Percentiles rank a stretch among this genome's conserved stretches.
Conservation (phyloP, 2,888 invertebrate species). For the Onthophagus sagittarius region DNA sequence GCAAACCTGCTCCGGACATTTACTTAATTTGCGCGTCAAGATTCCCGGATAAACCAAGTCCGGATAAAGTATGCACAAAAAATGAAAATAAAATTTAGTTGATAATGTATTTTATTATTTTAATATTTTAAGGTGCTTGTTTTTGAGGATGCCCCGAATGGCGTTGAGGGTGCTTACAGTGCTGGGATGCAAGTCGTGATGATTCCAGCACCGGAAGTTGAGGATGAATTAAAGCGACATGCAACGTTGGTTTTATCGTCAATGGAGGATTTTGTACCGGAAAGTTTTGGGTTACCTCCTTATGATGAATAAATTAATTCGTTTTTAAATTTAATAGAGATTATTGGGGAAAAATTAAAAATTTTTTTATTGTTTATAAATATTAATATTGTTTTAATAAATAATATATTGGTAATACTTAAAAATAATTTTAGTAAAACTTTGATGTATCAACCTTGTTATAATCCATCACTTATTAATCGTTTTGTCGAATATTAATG, state of each 20-base stretch:
- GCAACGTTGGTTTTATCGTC: slow-evolving; percentile 55
- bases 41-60: slow-evolving; percentile 54
- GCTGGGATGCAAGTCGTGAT: slow-evolving; percentile 62
- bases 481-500: no score
- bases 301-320: not conserved
- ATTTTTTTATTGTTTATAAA: no score
- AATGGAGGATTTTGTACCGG: slow-evolving; percentile 59
- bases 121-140: slow-evolving; percentile 52
- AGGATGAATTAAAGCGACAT: slow-evolving; percentile 41
- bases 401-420: no score
- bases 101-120: not conserved
- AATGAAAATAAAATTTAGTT: not conserved
- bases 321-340: no score
- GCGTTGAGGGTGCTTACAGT: slow-evolving; percentile 56
- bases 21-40: slow-evolving; percentile 63
- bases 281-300: slow-evolving; percentile 58
- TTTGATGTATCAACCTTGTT: no score
- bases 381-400: no score
- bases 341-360: no score
- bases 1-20: slow-evolving; percentile 70
- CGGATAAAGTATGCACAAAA: slow-evolving; percentile 29
- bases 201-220: slow-evolving; percentile 51
- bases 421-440: no score
- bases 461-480: no score
- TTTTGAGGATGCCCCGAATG: slow-evolving; percentile 66